Evolutionary conservation across 2,113 vertebrate species (phyloP), one percentile per base, ranked within the genome.

Genomic region (Apodemus speciosus): DNA sequence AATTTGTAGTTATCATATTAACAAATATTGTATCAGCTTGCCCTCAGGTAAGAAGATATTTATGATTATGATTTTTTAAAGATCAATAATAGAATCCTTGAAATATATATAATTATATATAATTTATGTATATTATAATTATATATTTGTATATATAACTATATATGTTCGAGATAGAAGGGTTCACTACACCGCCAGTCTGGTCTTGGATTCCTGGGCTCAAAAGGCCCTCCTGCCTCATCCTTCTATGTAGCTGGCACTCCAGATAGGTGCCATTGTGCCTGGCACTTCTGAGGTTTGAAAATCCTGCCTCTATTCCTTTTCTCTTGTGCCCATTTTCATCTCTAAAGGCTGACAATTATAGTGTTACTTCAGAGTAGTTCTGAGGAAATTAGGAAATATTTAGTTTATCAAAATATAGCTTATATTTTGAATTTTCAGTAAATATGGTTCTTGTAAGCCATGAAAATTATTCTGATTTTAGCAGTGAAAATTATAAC

Each of bases 361-460:
- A 72, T 30, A 73, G 35, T 68, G 66, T 49, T 84, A 60, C 58
- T 40, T 90, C 43, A 71, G 32, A 56, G 49, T 56, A 35, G 46
- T 46, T 60, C 16, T 76, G 69, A 92, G 30, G 53, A 62, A 86
- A 60, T 51, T 58, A 88, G 89, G 68, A 95, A 92, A 43, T 87
- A 69, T 3, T 91, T 85, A 85, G 68, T 77, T 91, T 32, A 60
- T n/a, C 88, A n/a, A 75, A 90, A 91, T 80, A 32, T 86, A 87
- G 72, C 62, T 92, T 94, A 46, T 25, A 93, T 85, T 92, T 60
- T 88, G 68, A 90, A 88, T 91, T 90, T 90, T 92, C 32, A 93
- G 72, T 88, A 80, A 93, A 86, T 21, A 38, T 32, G 62, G 35
- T 18, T 73, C 13, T 75, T 95, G 58, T 79, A 85, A 93, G 58